Base-by-base conservation (phyloP, 2,797 vertebrate species). In the Gorsachius magnificus region DNA sequence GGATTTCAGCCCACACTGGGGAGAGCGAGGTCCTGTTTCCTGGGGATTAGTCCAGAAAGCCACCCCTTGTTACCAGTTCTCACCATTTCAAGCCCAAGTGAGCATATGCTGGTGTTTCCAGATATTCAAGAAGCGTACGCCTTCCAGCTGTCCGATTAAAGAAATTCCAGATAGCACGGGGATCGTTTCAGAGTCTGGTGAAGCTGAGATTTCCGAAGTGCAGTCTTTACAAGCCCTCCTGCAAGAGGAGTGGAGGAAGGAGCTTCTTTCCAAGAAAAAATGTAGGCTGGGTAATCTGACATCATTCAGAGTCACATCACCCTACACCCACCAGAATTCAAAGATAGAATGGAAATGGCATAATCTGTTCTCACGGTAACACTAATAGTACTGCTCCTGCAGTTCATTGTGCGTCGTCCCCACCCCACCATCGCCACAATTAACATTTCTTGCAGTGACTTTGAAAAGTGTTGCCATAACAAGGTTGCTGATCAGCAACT, bases 261-360 rank as follows among this genome's bases (percentile, higher is more conserved):
- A 91, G 87, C 94, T 95, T 97, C 95, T 97, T 97, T 97, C 96
- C 96, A 96, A 96, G 97, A 97, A 96, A n/a, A 97, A 96, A 95
- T 89, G 89, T 96, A 97, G 97, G 96, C 96, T 90, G 91, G 93
- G 88, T 96, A 95, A 95, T 93, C 90, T 93, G 89, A 93, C 95
- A 95, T 97, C 90, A 94, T 93, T 97, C 97, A 91, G 97, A 97
- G 94, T 95, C 96, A 87, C 89, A 95, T 98, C 94, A 93, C 83
- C 72, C 43, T 91, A 93, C 95, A 94, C 94, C 94, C 96, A 97
- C 94, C 90, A 70, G 93, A 90, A 88, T 90, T 84, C 93, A 69
- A 90, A 95, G 85, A 97, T 96, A 95, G 96, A 96, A 93, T 94
- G 91, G 94, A 96, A 98, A 97, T 90, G 80, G 87, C 71, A 78